These are phyloP conservation scores for Patella pellucida DNA, from an alignment of 2,888 invertebrate genomes.

Conservation along the genomic window DNA sequence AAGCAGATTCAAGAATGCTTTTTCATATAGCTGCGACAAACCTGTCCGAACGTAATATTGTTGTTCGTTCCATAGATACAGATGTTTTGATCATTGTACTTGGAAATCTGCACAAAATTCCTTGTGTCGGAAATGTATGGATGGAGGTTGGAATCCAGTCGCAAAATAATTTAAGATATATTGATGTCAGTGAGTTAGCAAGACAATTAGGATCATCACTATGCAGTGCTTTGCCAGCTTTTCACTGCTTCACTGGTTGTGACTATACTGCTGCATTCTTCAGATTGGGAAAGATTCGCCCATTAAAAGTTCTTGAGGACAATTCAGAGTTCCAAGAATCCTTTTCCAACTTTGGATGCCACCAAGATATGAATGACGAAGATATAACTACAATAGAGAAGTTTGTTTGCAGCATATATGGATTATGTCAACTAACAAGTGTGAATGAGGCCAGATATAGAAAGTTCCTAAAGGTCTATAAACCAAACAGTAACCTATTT, in stretches of 20 bases:
- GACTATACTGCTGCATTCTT: conserved; percentile 9
- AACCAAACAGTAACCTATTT: background rate
- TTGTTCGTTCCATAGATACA: background rate
- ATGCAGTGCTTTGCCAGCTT: conserved; percentile 6
- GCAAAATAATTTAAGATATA: background rate
- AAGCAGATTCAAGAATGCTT: background rate
- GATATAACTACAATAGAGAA: no score
- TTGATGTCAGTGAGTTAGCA: conserved; percentile 1
- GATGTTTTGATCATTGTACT: conserved; percentile 11
- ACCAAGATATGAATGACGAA: no score
- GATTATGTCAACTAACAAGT: no score
- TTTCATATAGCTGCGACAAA: background rate
- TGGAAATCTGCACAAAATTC: background rate
- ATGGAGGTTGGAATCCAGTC: conserved; percentile 9
- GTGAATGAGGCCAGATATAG: no score
- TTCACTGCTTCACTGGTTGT: conserved; percentile 13
- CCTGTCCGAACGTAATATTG: background rate
- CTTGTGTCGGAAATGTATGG: background rate
- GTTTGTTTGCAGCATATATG: no score
- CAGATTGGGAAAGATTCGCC: conserved; percentile 1
- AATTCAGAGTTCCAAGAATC: no score
- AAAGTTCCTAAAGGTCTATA: no score
- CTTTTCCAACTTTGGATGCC: no score
- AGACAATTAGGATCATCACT: background rate
- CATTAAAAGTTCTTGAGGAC: background rate